These are phyloP conservation scores for Dusona sp. DNA, from an alignment of 2,888 invertebrate species.

Conservation along the genomic window DNA sequence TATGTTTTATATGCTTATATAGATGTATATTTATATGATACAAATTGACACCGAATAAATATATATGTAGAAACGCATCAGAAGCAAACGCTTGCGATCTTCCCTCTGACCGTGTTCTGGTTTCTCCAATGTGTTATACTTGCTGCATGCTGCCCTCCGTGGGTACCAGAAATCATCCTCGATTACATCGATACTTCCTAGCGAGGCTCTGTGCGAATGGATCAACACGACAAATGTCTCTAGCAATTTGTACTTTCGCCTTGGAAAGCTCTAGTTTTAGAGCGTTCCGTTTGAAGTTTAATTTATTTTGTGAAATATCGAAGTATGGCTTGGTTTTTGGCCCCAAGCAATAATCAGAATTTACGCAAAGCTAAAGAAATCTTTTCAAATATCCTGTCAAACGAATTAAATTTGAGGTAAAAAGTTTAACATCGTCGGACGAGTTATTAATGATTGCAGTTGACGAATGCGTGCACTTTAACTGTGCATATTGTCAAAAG, in stretches of 20 bases:
- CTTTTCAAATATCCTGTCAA: neutral
- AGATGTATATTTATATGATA: conserved; percentile 9
- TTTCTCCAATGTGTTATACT: conserved; percentile 39
- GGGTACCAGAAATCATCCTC: conserved; percentile 51
- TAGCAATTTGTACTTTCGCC: neutral
- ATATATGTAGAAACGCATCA: conserved; percentile 29
- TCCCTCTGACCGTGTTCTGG: conserved; percentile 61
- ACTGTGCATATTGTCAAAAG: neutral
- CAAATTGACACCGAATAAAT: neutral
- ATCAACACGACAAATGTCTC: neutral
- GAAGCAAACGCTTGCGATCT: conserved; percentile 45
- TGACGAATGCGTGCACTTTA: neutral
- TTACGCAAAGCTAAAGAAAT: neutral
- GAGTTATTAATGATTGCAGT: neutral
- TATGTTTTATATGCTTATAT: neutral
- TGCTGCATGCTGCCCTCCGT: conserved; percentile 20
- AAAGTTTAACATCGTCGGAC: neutral
- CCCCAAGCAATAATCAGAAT: neutral
- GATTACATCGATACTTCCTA: conserved; percentile 44
- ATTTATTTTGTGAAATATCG: neutral
- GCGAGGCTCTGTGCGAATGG: neutral
- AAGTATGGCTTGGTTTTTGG: neutral
- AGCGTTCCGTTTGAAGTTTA: neutral
- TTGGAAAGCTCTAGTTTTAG: neutral
- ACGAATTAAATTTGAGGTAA: neutral